Evolutionary conservation across 1,140 invertebrate genomes (phyloP), one percentile per base, ranked within the genome.

Genomic region (Papilio machaon): DNA sequence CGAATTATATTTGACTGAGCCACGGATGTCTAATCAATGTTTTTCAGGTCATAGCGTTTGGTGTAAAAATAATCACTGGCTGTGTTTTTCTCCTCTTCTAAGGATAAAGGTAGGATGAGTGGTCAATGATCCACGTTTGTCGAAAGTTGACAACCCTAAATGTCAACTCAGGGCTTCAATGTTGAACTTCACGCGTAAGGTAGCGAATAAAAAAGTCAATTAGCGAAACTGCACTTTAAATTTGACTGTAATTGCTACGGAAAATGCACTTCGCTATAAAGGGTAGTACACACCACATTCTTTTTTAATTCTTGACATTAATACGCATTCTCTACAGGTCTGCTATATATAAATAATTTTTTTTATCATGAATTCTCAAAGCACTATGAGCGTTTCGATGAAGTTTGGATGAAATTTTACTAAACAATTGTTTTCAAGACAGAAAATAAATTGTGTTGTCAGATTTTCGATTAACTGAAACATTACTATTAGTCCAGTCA

Each of bases 181-280:
- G 64, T 70, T 70, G 13, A 70, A 70, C 30, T 70, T 70, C 64
- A 70, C 30, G 64, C 64, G 13, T 70, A 35, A 35, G 64, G 64
- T 38, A 70, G 15, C 64, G 5, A 70, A 70, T 70, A 70, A 70
- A 70, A 70, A 70, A 70, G 60, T 70, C 64, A 70, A 70, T 70
- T 70, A 70, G 30, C 64, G 30, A 70, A 70, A 70, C 64, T 70
- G 30, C 30, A 6, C 64, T 70, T 70, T 70, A 70, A 70, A 35
- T 0, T 17, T 70, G 64, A 35, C 64, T 70, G 13, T 70, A 70
- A 70, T 70, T 70, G 64, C 11, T 13, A 35, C 13, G 64, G 64
- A 70, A 70, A 70, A 70, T 35, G 64, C 15, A 70, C 1, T 70
- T 2, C 13, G 30, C 4, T 5, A 17, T 70, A 70, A 70, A 70